A percentile compares a stretch with the other conserved stretches of the same genome.
These are phyloP conservation scores for Cephus pygmeus DNA, from an alignment of 2,888 invertebrate species.

Conservation along the genomic window DNA sequence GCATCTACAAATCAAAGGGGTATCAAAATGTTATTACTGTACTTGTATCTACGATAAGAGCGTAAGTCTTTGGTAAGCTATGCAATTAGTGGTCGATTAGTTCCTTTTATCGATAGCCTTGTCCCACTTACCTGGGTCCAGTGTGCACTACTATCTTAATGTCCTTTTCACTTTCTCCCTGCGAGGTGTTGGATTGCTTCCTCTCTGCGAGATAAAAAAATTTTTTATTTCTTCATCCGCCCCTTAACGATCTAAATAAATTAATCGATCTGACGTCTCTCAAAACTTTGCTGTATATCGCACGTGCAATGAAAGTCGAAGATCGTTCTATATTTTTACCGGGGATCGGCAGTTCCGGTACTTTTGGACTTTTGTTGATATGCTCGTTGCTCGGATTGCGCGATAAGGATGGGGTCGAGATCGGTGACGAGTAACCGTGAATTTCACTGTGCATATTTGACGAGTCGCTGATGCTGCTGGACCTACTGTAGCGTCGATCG, in stretches of 20 bases:
- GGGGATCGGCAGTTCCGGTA: slow-evolving; percentile 35
- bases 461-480: slow-evolving; percentile 62
- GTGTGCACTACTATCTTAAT: slow-evolving; percentile 43
- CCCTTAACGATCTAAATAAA: background rate
- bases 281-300: background rate
- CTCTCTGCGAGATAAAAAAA: slow-evolving; percentile 45
- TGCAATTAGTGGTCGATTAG: slow-evolving; percentile 41
- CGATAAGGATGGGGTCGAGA: slow-evolving; percentile 69
- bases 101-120: slow-evolving; percentile 26
- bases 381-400: slow-evolving; percentile 60
- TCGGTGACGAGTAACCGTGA: slow-evolving; percentile 60
- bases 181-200: slow-evolving; percentile 45
- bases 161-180: slow-evolving; percentile 59
- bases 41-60: background rate
- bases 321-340: slow-evolving; percentile 23
- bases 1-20: no score
- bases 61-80: background rate
- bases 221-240: background rate
- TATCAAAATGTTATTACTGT: background rate
- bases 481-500: slow-evolving; percentile 59
- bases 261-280: background rate
- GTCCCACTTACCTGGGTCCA: slow-evolving; percentile 57
- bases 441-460: slow-evolving; percentile 62
- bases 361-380: slow-evolving; percentile 50
- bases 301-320: no score